Percentiles rank a stretch among this genome's conserved stretches.
Conservation (phyloP, 2,113 vertebrate species). For the Syrmaticus mikado region DNA sequence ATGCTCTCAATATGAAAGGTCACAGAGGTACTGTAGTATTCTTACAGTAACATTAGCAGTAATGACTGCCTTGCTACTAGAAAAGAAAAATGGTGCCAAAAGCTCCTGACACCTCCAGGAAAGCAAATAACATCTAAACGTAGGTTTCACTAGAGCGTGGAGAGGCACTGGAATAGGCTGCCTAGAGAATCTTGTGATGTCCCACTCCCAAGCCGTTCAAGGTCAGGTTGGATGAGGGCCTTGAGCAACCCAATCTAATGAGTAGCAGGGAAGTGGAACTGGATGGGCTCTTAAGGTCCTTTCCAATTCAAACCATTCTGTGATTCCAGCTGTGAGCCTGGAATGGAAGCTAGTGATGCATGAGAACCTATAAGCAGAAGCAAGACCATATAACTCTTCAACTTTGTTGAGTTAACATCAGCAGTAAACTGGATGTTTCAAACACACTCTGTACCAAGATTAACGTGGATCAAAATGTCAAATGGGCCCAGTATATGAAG, state of each 20-base stretch:
- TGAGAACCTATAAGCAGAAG: not conserved
- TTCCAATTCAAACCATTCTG: not conserved
- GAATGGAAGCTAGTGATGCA: not conserved
- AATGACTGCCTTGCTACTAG: not conserved
- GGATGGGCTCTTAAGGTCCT: too few relatives aligned
- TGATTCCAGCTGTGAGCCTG: not conserved
- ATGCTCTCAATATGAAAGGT: not conserved
- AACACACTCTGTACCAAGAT: not conserved
- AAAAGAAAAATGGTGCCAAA: not conserved
- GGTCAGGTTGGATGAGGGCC: not conserved
- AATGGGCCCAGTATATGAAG: not conserved
- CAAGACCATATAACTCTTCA: not conserved
- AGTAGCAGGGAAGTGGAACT: not conserved
- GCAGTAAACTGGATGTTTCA: not conserved
- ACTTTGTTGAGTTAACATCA: not conserved
- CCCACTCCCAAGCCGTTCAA: not conserved
- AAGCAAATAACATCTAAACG: not conserved
- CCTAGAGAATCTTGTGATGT: not conserved
- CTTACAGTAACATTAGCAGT: not conserved
- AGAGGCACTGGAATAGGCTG: not conserved
- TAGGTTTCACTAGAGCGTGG: not conserved
- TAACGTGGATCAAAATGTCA: not conserved
- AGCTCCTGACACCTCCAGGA: not conserved
- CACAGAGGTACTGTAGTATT: not conserved
- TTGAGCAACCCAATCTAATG: not conserved